These are phyloP conservation scores for Microtus richardsoni DNA, from an alignment of 2,113 vertebrate species.

Conservation along the genomic window DNA sequence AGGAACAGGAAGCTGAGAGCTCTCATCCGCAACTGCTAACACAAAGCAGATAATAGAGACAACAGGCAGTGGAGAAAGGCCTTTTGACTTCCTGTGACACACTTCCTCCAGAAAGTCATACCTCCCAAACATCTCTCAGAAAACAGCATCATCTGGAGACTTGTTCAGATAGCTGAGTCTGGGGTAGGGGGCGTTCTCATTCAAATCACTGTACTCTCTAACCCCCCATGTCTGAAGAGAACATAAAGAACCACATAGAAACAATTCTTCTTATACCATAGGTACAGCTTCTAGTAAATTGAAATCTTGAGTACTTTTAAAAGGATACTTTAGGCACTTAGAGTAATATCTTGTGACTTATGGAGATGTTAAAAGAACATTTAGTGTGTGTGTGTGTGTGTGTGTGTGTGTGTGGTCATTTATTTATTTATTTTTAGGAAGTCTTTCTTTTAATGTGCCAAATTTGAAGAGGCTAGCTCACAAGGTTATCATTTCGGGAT, in stretches of 20 bases:
- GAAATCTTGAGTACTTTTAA: not conserved
- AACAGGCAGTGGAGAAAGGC: not conserved
- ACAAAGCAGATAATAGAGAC: not conserved
- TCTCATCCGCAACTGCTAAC: not conserved
- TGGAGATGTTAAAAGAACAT: not conserved
- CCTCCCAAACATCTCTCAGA: not conserved
- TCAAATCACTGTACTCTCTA: not conserved
- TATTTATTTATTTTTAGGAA: not conserved
- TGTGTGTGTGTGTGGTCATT: not conserved
- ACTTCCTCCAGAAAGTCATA: not conserved
- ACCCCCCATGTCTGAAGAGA: not conserved
- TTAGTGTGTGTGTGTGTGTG: not conserved
- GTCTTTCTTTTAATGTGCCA: not conserved
- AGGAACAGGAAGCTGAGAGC: not conserved
- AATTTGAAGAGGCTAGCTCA: conserved; percentile 39
- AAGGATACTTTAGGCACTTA: not conserved
- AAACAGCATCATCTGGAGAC: not conserved
- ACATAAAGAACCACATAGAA: not conserved
- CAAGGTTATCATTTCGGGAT: not conserved
- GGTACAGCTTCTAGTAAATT: not conserved
- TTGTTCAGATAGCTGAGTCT: not conserved
- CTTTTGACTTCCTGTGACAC: not conserved
- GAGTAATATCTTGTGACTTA: not conserved
- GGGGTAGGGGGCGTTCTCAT: not conserved
- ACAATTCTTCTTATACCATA: not conserved